Percentiles rank a stretch among this genome's conserved stretches.
These are phyloP conservation scores for Geotrypetes seraphini DNA, from an alignment of 2,797 vertebrate species.

Conservation along the genomic window DNA sequence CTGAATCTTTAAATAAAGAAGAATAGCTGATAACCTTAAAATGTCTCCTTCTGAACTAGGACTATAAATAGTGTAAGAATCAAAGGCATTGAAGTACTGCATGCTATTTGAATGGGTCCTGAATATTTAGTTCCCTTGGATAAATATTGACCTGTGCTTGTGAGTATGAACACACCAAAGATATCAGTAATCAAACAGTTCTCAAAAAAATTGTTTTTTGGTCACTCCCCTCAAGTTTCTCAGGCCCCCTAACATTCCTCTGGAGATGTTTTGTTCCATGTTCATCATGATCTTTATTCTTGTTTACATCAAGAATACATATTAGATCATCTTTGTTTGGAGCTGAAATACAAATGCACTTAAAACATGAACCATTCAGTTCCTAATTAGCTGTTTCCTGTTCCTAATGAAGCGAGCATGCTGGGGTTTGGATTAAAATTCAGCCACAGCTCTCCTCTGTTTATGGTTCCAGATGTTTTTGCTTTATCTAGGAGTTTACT, in stretches of 20 bases:
- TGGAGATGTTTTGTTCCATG: constrained; percentile 18
- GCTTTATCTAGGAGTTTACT: constrained; percentile 65
- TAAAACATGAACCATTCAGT: constrained; percentile 52
- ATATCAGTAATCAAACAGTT: too few species aligned
- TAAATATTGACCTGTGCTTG: too few species aligned
- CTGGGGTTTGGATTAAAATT: constrained; percentile 65
- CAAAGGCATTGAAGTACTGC: too few species aligned
- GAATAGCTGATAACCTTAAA: too few species aligned
- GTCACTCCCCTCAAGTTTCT: too few species aligned
- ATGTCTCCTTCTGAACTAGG: too few species aligned
- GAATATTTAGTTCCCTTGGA: too few species aligned
- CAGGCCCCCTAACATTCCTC: constrained; percentile 18
- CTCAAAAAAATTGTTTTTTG: too few species aligned
- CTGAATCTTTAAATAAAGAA: too few species aligned
- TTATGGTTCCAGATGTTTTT: constrained; percentile 73
- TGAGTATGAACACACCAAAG: too few species aligned
- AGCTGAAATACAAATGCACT: constrained; percentile 37
- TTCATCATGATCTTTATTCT: constrained; percentile 35
- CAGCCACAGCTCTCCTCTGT: constrained; percentile 53
- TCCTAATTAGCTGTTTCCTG: constrained; percentile 66
- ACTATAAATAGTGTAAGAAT: too few species aligned
- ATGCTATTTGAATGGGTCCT: too few species aligned
- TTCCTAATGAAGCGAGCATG: constrained; percentile 57
- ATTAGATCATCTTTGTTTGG: constrained; percentile 49
- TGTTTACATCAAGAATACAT: constrained; percentile 49